Base-by-base conservation (phyloP, 2,888 invertebrate genomes). In the Cyaniris semiargus region DNA sequence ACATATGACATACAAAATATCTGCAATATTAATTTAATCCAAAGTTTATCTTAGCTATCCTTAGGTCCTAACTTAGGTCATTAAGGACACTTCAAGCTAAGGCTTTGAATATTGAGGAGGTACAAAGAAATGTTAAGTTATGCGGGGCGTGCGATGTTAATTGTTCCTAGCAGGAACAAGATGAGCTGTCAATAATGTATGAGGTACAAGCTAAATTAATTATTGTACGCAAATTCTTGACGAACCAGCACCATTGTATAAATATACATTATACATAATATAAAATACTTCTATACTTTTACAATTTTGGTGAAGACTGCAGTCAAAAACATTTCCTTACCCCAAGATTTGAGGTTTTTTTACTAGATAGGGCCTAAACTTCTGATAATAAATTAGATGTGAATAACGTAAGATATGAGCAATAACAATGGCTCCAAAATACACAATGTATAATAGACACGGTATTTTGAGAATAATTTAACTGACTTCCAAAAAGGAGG, bases 181-280 rank as follows among this genome's bases (percentile, higher is more conserved):
- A 1, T 4, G 10, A 58, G 21, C 2, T 13, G 23, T 60, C 3
- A 10, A 60, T 60, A 60, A 60, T 60, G 60, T 60, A 23, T 60
- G 60, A 13, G 10, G 21, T 13, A 23, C 13, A 21, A 60, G 44
- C 13, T n/a, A n/a, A 44, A 44, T 44, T 44, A 10, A 38, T 38
- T 38, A 58, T 21, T 58, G 21, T 58, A 58, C 56, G n/a, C 21
- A 58, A n/a, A 58, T 58, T 58, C 56, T 58, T 58, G 56, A n/a
- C 56, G n/a, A 21, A 21, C 8, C 21, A 21, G 56, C 21, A 58
- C n/a, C 10, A 38, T 38, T 38, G 38, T 38, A 56, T 56, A 7
- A 53, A 56, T 18, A n/a, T 56, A 56, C 56, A n/a, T n/a, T n/a
- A n/a, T n/a, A n/a, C 53, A 53, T 18, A 1, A 53, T 53, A 2